Evolutionary conservation across 1,140 invertebrate species (phyloP), one percentile per base, ranked within the genome.

Genomic region (Sitodiplosis mosellana): DNA sequence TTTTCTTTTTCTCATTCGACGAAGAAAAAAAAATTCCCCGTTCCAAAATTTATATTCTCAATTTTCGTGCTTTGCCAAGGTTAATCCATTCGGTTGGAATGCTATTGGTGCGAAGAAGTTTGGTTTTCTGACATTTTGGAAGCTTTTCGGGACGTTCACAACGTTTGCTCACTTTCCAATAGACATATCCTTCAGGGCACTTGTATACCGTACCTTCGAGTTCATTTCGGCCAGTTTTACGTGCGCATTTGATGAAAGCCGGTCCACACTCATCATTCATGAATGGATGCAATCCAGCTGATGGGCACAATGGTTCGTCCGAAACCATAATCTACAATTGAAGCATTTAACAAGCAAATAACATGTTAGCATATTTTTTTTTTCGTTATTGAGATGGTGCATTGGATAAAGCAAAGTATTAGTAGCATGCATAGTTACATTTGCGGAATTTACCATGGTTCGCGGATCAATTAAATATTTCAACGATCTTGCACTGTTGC

Each of bases 141-240:
- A 63, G 49, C 37, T 63, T 63, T 33, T 47, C 52, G 10, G 53
- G 45, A 2, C 56, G 58, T 64, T 87, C 82, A 55, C 86, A 89
- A 55, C 78, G 71, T 59, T 77, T 72, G 49, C 81, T 85, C 1
- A 80, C 72, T 34, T 77, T 73, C 78, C 82, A 87, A 56, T 79
- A 89, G 1, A 76, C 69, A 54, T 77, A 85, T 8, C 76, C 74
- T 58, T 75, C 63, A 1, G 85, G 84, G 66, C 86, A 88, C 56
- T 78, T 77, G 59, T 79, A 80, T 8, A 87, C 62, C 49, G 75
- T 76, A 8, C 81, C 83, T 57, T 77, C 71, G 51, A 87, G 63
- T 46, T 59, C 70, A 40, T 65, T 59, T 0, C 56, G 61, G 40
- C 69, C 60, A 48, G 57, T 55, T 7, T 64, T 62, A 56, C 65